A percentile compares a stretch with the other conserved stretches of the same genome.
Evolutionary conservation across 2,113 vertebrate species (phyloP).

Genomic region (Phalacrocorax carbo): DNA sequence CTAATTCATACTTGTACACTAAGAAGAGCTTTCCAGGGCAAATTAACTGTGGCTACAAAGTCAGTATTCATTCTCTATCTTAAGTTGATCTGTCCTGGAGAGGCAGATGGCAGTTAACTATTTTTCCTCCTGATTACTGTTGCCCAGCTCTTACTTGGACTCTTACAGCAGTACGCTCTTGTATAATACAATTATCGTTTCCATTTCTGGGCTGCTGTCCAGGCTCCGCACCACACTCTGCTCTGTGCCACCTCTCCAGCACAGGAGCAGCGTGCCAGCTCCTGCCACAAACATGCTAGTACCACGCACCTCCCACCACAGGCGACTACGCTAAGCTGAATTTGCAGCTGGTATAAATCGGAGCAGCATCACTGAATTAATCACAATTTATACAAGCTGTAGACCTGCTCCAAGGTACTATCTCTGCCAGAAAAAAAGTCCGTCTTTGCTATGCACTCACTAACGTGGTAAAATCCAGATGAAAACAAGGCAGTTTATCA

Average conservation of each 20-base stretch:
- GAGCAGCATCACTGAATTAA: background rate
- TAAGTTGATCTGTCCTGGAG: background rate
- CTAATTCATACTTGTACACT: background rate
- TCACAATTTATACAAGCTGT: background rate
- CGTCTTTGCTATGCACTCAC: background rate
- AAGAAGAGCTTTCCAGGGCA: background rate
- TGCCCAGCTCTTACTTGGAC: background rate
- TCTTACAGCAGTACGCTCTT: background rate
- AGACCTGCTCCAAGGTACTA: background rate
- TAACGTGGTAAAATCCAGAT: background rate
- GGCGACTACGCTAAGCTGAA: rapidly evolving
- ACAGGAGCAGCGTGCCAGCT: background rate
- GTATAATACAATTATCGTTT: background rate
- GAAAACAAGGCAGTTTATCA: background rate
- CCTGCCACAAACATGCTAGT: background rate
- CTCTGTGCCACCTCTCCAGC: background rate
- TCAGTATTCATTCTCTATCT: background rate
- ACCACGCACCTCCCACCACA: background rate
- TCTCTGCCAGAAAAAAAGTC: background rate
- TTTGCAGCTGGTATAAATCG: background rate
- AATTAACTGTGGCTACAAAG: background rate
- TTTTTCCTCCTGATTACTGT: background rate
- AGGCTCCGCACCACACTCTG: background rate
- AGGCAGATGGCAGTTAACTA: background rate
- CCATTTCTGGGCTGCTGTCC: background rate